These are phyloP conservation scores for Planiliza haematocheilus DNA, from an alignment of 2,113 vertebrate species.

Conservation along the genomic window DNA sequence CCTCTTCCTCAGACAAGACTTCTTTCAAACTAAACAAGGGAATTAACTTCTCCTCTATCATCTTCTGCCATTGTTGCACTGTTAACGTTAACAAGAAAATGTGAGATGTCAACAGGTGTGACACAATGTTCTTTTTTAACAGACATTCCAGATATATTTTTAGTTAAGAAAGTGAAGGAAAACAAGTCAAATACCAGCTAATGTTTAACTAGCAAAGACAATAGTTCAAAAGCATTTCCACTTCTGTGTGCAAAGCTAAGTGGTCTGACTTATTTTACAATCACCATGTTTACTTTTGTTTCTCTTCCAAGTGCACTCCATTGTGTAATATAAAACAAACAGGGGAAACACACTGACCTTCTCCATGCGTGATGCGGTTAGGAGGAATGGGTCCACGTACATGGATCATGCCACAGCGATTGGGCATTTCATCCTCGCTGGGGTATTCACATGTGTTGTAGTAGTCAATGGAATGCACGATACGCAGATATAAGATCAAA, in stretches of 20 bases:
- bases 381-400: constrained; percentile 92
- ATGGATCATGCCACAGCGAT: constrained; percentile 94
- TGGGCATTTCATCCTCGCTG: constrained; percentile 97
- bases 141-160: too few species aligned
- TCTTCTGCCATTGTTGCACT: constrained; percentile 94
- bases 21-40: constrained; percentile 88
- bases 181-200: too few species aligned
- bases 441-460: constrained; percentile 94
- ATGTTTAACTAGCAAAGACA: too few species aligned
- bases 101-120: not conserved
- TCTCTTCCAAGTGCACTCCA: not conserved
- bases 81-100: constrained; percentile 1
- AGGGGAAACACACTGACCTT: constrained; percentile 79
- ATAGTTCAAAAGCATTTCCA: too few species aligned
- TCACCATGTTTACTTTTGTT: not conserved
- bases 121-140: not conserved
- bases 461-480: constrained; percentile 94
- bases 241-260: too few species aligned
- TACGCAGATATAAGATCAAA: constrained; percentile 89
- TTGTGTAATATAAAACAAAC: not conserved
- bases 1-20: constrained; percentile 90
- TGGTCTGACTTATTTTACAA: not conserved
- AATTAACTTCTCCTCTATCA: constrained; percentile 90
- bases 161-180: too few species aligned
- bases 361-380: constrained; percentile 90